Conservation (phyloP, 2,113 vertebrate species). For the Pelusios castaneus region DNA sequence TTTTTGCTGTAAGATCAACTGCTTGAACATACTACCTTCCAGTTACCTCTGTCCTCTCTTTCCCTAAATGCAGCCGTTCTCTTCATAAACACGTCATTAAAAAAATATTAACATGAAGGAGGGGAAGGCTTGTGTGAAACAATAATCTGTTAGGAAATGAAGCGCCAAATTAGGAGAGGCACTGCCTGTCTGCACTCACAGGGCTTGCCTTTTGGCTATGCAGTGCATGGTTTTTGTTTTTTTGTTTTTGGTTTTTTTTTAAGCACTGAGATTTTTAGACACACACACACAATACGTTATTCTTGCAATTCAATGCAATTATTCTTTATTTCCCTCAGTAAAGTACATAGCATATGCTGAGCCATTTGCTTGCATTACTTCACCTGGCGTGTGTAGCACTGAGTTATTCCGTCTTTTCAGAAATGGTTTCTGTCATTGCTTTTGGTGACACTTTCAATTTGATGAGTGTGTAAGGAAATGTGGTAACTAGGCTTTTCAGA, state of each 20-base stretch:
- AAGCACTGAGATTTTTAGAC: slow-evolving; percentile 11
- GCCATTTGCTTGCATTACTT: slow-evolving; percentile 48
- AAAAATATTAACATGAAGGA: slow-evolving; percentile 57
- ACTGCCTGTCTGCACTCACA: slow-evolving; percentile 30
- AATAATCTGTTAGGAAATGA: slow-evolving; percentile 62
- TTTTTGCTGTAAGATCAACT: slow-evolving; percentile 19
- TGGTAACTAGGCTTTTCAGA: slow-evolving; percentile 30
- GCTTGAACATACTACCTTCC: neutral
- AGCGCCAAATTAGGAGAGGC: slow-evolving; percentile 42
- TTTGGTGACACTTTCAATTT: slow-evolving; percentile 44
- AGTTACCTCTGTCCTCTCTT: slow-evolving; percentile 17
- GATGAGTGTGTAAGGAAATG: slow-evolving; percentile 55
- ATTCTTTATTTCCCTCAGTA: slow-evolving; percentile 54
- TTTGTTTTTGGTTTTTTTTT: neutral
- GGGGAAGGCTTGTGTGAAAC: slow-evolving; percentile 57
- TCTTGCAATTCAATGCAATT: slow-evolving; percentile 67
- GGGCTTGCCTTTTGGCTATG: slow-evolving; percentile 50
- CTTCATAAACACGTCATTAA: slow-evolving; percentile 51
- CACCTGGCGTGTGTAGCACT: slow-evolving; percentile 48
- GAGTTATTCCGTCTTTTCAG: slow-evolving; percentile 14
- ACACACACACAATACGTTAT: slow-evolving; percentile 22
- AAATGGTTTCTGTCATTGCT: slow-evolving; percentile 39
- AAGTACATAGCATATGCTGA: slow-evolving; percentile 64
- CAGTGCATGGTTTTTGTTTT: neutral
- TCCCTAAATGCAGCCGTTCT: slow-evolving; percentile 31